Conservation (phyloP, 2,888 invertebrate species). For the Blera fallax region DNA sequence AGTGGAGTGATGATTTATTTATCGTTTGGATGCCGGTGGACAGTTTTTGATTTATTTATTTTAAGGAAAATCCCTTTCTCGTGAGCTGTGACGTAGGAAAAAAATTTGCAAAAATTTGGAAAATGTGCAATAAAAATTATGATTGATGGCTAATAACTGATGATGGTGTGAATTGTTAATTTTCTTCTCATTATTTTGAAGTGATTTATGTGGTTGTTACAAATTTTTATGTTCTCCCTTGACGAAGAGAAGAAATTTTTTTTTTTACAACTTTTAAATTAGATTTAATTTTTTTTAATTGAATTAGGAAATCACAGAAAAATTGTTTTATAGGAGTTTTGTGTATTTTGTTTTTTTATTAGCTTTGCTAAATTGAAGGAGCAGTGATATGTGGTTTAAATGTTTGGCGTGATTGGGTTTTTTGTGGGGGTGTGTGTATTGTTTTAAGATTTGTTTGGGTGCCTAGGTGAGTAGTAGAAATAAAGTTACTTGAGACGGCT, state of each 20-base stretch:
- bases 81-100: too few relatives aligned
- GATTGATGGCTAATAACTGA: not conserved
- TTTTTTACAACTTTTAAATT: not conserved
- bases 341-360: not conserved
- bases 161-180: not conserved
- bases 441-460: not conserved
- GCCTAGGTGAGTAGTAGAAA: not conserved
- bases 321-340: not conserved
- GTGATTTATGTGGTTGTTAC: not conserved
- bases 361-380: not conserved
- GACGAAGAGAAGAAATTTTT: not conserved
- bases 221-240: not conserved
- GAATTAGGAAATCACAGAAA: conserved; percentile 10
- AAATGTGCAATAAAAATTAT: not conserved
- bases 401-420: not conserved
- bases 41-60: not conserved
- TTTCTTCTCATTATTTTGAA: not conserved
- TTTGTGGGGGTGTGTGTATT: not conserved
- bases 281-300: not conserved
- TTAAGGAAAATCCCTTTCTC: not conserved
- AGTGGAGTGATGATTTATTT: conserved; percentile 11
- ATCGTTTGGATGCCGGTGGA: not conserved
- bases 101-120: too few relatives aligned
- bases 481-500: not conserved
- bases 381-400: too few relatives aligned